Evolutionary conservation across 2,113 vertebrate species (phyloP).

Genomic region (Nesogale talazaci): DNA sequence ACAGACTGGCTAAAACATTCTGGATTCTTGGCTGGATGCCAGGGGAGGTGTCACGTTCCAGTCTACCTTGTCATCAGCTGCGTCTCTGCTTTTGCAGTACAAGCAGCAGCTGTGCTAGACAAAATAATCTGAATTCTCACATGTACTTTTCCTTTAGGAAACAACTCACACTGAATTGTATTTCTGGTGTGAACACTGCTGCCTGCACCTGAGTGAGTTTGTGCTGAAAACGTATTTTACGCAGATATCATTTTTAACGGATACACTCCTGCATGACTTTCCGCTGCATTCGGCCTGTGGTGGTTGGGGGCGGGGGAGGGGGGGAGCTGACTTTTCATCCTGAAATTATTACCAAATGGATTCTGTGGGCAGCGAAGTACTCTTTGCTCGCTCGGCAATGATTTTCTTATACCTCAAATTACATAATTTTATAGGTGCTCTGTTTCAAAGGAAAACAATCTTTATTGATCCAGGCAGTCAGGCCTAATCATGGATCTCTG

Average conservation of each 20-base stretch:
- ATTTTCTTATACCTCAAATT: constrained; percentile 79
- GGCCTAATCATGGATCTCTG: constrained; percentile 77
- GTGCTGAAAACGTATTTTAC: constrained; percentile 71
- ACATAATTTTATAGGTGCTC: constrained; percentile 77
- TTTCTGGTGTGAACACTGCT: constrained; percentile 74
- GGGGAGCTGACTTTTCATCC: constrained; percentile 45
- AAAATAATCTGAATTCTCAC: constrained; percentile 86
- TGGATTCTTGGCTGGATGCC: constrained; percentile 79
- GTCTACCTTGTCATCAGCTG: constrained; percentile 86
- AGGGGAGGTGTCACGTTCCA: constrained; percentile 86
- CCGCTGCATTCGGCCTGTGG: constrained; percentile 54
- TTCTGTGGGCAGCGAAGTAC: constrained; percentile 28
- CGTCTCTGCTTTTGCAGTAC: constrained; percentile 84
- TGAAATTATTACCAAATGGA: constrained; percentile 68
- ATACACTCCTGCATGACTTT: constrained; percentile 69
- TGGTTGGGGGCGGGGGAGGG: not conserved
- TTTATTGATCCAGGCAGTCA: constrained; percentile 81
- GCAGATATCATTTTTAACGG: constrained; percentile 72
- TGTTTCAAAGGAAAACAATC: constrained; percentile 80
- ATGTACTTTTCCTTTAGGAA: constrained; percentile 83
- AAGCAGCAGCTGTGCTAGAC: constrained; percentile 83
- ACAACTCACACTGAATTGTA: constrained; percentile 78
- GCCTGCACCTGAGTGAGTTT: constrained; percentile 70
- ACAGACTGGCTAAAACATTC: constrained; percentile 81
- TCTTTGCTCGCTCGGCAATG: constrained; percentile 48